Conservation (phyloP, 2,888 invertebrate species). For the Hydriomena furcata region DNA sequence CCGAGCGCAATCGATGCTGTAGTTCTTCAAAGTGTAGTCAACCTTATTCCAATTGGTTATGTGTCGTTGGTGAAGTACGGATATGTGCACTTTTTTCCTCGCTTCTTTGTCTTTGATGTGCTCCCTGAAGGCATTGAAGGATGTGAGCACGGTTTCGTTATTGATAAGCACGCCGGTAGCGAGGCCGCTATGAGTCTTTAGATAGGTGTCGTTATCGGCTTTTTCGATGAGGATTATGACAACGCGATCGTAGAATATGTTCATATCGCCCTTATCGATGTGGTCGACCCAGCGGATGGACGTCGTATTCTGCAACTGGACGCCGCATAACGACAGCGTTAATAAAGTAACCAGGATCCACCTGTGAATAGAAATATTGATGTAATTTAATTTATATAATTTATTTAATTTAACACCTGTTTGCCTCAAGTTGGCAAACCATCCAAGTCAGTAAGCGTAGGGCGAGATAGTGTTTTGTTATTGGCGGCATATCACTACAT, state of each 20-base stretch:
- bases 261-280: constrained; percentile 4
- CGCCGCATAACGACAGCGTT: neutral
- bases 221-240: constrained; percentile 3
- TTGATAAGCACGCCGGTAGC: constrained; percentile 16
- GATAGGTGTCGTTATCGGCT: neutral
- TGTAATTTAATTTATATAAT: too few relatives aligned
- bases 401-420: too few relatives aligned
- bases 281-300: constrained; percentile 25
- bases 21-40: neutral
- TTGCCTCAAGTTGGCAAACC: too few relatives aligned
- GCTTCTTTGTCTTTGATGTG: neutral
- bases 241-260: constrained; percentile 20
- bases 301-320: neutral
- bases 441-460: too few relatives aligned
- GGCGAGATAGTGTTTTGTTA: too few relatives aligned
- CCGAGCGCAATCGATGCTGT: constrained; percentile 10
- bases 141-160: constrained; percentile 11
- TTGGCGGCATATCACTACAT: too few relatives aligned
- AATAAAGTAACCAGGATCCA: neutral
- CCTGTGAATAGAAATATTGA: neutral
- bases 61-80: neutral
- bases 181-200: neutral
- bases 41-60: neutral
- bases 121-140: constrained; percentile 23
- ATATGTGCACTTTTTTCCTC: neutral